Base-by-base conservation (phyloP, 2,113 vertebrate genomes). In the Gorsachius goisagi region DNA sequence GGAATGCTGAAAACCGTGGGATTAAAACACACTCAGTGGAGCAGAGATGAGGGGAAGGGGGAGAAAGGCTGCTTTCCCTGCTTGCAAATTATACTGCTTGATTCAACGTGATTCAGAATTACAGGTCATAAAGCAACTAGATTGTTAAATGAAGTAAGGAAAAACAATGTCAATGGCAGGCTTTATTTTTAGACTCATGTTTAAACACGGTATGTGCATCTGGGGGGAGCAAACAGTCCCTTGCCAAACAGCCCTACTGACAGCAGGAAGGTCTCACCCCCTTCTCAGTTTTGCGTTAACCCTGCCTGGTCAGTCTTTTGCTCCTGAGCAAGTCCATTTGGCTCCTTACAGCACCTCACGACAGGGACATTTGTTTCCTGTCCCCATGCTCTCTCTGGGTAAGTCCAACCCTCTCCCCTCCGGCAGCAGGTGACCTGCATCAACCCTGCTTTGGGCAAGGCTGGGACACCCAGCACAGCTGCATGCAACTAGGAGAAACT, bases 131-230 rank as follows among this genome's bases (percentile, higher is more conserved):
- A 96, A 96, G 90, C 86, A 96, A 85, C 53, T 72, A 91, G 87
- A 90, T 96, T 96, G 95, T 86, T 96, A 94, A 97, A 97, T 95
- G 91, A 96, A 95, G 96, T 93, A 95, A 94, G 91, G 67, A 93
- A 92, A 95, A 97, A 95, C 96, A 96, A 94, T 97, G 93, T 94
- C 94, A 94, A 62, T 85, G 90, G 82, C 45, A 81, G 77, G 63
- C 78, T 96, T 97, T 95, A 95, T 95, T 95, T 96, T 96, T 95
- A 95, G 91, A 37, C 27, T 78, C 63, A 2, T 95, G 77, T 92
- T 97, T 94, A 95, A 93, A 90, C 85, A 93, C 88, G 71, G 69
- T 83, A 28, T 90, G 62, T 91, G 86, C 85, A 81, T 91, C 88
- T 87, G 92, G 89, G 93, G 86, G 87, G 84, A 94, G 92, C 71